Percentiles rank a stretch among this genome's conserved stretches.
Conservation (phyloP, 2,797 vertebrate species). For the Taeniopygia guttata region DNA sequence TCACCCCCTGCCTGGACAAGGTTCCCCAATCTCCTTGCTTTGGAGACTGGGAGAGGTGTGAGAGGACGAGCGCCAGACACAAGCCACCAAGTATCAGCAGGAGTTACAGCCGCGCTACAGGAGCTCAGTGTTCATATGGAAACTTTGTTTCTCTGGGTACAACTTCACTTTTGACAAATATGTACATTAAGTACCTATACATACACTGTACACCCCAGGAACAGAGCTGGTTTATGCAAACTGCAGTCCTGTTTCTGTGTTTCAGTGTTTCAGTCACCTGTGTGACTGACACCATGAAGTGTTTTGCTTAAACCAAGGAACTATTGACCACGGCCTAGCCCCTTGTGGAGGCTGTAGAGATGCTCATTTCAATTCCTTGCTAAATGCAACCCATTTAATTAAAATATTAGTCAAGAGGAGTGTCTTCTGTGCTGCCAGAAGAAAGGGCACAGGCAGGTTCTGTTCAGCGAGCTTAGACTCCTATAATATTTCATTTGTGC, state of each 20-base stretch:
- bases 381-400: neutral
- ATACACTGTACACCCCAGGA: neutral
- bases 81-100: neutral
- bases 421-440: neutral
- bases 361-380: neutral
- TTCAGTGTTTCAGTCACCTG: neutral
- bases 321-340: neutral
- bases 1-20: neutral
- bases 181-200: no score
- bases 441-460: neutral
- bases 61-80: neutral
- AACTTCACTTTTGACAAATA: neutral
- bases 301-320: neutral
- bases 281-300: accelerated
- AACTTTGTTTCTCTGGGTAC: neutral
- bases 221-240: neutral
- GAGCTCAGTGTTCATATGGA: neutral
- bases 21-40: neutral
- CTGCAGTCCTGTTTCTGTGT: neutral
- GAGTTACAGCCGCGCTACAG: neutral
- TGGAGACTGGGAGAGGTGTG: neutral
- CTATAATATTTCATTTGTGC: neutral
- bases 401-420: neutral
- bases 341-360: neutral
- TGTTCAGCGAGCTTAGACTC: neutral